Evolutionary conservation across 2,113 vertebrate species (phyloP).

Genomic region (Oncorhynchus kisutch): DNA sequence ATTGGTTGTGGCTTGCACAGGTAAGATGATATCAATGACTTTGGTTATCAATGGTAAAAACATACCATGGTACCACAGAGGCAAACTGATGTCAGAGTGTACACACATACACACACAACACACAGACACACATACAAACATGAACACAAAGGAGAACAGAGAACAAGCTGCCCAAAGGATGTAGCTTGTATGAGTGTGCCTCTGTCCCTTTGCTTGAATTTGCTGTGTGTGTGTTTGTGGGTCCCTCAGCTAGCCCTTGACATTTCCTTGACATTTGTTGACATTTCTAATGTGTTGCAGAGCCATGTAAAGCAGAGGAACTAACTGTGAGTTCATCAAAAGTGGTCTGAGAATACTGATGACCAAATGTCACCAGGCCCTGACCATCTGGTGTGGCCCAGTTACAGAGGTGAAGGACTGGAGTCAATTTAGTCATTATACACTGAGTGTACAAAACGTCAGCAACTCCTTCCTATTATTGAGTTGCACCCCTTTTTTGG

Average conservation of each 20-base stretch:
- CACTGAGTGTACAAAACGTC: too few relatives aligned
- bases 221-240: too few relatives aligned
- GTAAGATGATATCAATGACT: neutral
- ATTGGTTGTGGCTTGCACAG: neutral
- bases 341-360: slow-evolving; percentile 42
- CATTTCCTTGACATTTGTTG: slow-evolving; percentile 76
- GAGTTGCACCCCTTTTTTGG: too few relatives aligned
- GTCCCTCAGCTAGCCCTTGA: slow-evolving; percentile 56
- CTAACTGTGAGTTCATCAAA: slow-evolving; percentile 56
- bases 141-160: slow-evolving; percentile 8
- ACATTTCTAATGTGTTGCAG: slow-evolving; percentile 64
- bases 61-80: neutral
- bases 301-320: slow-evolving; percentile 58
- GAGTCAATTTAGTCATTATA: neutral
- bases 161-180: slow-evolving; percentile 7
- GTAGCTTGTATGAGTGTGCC: slow-evolving; percentile 22
- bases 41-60: too few relatives aligned
- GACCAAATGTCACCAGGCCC: slow-evolving; percentile 64
- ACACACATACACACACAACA: neutral
- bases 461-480: too few relatives aligned
- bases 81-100: neutral
- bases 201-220: slow-evolving; percentile 14
- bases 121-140: neutral
- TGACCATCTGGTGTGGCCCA: slow-evolving; percentile 63
- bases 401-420: slow-evolving; percentile 28